Base-by-base conservation (phyloP, 2,113 vertebrate genomes). In the Apteryx mantelli region DNA sequence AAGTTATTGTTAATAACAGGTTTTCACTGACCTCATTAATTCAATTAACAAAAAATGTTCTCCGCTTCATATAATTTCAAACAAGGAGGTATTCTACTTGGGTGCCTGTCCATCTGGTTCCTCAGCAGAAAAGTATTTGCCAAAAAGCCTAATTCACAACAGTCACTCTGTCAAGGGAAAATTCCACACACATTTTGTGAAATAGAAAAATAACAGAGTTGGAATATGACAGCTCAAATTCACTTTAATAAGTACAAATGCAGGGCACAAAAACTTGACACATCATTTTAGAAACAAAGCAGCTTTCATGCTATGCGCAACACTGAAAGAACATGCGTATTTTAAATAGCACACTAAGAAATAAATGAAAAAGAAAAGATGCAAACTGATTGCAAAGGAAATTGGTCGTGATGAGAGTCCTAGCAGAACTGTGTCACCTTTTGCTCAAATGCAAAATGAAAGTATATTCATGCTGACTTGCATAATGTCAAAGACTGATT, bases 111-210 rank as follows among this genome's bases (percentile, higher is more conserved):
- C 79, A 93, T 77, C 38, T 88, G 86, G 53, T 50, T 81, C 79
- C 86, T 92, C 86, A 83, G 86, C 83, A 71, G 34, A 73, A 83
- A 74, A 75, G 74, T 17, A 28, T 13, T 70, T 75, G 6, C 55
- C 69, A 55, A 74, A 93, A 22, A 91, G 18, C 15, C 32, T 50
- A 42, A 34, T 26, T 70, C 60, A 83, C 75, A 77, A 61, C 13
- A 94, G 71, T 58, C 53, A 65, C 32, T 65, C 69, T 69, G 25
- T 17, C 53, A 50, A 9, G 9, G 79, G 75, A 95, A 91, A 65
- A 86, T 77, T 90, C 63, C 86, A 76, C 48, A 70, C 7, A 15
- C 18, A 18, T 52, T 91, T n/a, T 46, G 12, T 79, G 32, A 93
- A 79, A 93, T 0, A 69, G 58, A 50, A 91, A 46, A 17, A 63